Base-by-base conservation (phyloP, 2,113 vertebrate species). In the Naja naja region DNA sequence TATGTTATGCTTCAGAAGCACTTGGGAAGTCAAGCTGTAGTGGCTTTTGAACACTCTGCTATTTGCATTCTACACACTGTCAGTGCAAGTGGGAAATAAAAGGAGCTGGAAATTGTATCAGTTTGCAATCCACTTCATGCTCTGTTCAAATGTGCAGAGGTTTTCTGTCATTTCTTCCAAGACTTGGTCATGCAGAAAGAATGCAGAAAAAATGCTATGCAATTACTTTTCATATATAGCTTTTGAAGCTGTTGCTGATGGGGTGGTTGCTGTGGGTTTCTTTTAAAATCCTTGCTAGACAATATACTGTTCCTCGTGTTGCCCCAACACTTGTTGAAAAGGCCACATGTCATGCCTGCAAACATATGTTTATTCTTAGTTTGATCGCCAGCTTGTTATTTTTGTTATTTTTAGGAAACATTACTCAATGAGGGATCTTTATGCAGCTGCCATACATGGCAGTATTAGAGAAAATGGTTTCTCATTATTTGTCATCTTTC, bases 31-130 rank as follows among this genome's bases (percentile, higher is more conserved):
- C 69, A 93, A 93, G 16, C 0, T 64, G 85, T 55, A 94, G 47
- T 27, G 89, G 25, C 27, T 96, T 93, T 54, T 90, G 88, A 55
- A 91, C 56, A 87, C 34, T 55, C 27, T 12, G 69, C 22, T 69
- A 91, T 93, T 91, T 91, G 85, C 85, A 90, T 91, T 64, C 92
- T 88, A 47, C 58, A 74, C 47, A 55, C 85, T 91, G 92, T 81
- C 89, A 88, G 34, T 52, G 85, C 88, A 90, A 93, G 88, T 89
- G 2, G 91, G 81, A 91, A 95, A 94, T 10, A 85, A 94, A 93
- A 93, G 16, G 2, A 91, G 25, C 3, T 92, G 7, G 91, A 92
- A 95, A 93, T 43, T 69, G 53, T 89, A 81, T 5, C 25, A 93
- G 93, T 87, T 91, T 87, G 49, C 74, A 90, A 39, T 93, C 74